Evolutionary conservation across 2,797 vertebrate genomes (phyloP).

Genomic region (Liparis tanakae): DNA sequence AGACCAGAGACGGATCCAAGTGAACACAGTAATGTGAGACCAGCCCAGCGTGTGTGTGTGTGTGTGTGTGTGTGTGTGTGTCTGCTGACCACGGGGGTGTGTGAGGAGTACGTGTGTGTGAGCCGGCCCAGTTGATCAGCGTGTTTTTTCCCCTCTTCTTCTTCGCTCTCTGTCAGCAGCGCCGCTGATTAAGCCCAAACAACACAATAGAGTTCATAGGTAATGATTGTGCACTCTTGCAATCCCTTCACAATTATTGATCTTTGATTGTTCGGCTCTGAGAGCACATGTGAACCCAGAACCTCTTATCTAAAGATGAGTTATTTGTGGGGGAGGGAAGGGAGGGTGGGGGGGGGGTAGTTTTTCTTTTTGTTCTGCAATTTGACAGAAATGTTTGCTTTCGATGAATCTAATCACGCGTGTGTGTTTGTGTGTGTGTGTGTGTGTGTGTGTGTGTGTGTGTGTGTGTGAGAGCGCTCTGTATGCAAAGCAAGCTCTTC

Average conservation of each 20-base stretch:
- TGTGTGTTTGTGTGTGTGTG: too few relatives aligned
- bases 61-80: constrained; percentile 20
- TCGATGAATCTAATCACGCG: constrained; percentile 39
- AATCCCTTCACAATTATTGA: constrained; percentile 87
- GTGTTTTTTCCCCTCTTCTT: constrained; percentile 31
- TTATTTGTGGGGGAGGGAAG: too few relatives aligned
- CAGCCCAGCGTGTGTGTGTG: constrained; percentile 48
- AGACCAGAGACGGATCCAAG: constrained; percentile 77
- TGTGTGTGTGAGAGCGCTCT: constrained; percentile 18
- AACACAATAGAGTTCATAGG: constrained; percentile 84
- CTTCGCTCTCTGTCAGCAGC: constrained; percentile 77
- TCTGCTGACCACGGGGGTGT: constrained; percentile 67
- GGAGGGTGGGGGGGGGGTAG: too few relatives aligned
- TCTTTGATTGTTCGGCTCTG: constrained; percentile 82
- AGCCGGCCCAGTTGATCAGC: constrained; percentile 65
- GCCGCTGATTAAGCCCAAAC: constrained; percentile 80
- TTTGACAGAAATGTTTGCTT: constrained; percentile 28
- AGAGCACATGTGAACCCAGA: constrained; percentile 72
- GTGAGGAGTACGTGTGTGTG: constrained; percentile 71
- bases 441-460: too few relatives aligned
- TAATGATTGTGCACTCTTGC: constrained; percentile 86
- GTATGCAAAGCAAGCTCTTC: constrained; percentile 43
- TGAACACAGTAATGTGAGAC: constrained; percentile 76
- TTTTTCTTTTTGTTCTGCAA: constrained; percentile 32
- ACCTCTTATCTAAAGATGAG: constrained; percentile 56